phyloP scores from a whole-genome alignment of 2,113 vertebrate genomes.

The Panurus biarmicus region DNA sequence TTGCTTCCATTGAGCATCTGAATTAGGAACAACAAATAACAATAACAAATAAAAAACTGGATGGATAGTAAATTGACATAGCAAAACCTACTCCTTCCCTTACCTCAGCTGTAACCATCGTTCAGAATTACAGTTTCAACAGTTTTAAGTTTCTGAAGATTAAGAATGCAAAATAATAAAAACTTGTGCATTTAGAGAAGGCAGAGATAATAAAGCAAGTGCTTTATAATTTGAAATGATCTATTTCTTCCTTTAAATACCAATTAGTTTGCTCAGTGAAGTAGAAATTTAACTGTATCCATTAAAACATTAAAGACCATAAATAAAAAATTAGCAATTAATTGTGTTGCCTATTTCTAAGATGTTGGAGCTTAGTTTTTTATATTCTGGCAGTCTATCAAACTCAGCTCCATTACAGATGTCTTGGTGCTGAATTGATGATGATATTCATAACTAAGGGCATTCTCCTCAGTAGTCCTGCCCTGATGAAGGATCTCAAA shows the following conservation, averaged over 20 bases:
- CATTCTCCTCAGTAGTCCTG: constrained; percentile 1
- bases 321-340: constrained; percentile 71
- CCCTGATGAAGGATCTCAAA: constrained; percentile 56
- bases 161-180: neutral
- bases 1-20: neutral
- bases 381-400: constrained; percentile 57
- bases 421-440: constrained; percentile 67
- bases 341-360: constrained; percentile 51
- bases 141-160: neutral
- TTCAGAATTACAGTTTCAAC: neutral
- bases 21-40: neutral
- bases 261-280: constrained; percentile 31
- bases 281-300: constrained; percentile 64
- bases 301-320: constrained; percentile 61
- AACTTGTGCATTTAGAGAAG: neutral
- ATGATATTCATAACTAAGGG: constrained; percentile 38
- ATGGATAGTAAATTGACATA: neutral
- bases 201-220: constrained; percentile 35
- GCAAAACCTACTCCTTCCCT: neutral
- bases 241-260: constrained; percentile 57
- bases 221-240: constrained; percentile 67
- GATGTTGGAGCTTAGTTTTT: constrained; percentile 28
- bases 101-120: neutral
- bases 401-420: constrained; percentile 64
- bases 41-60: neutral